Evolutionary conservation across 2,888 invertebrate species (phyloP).

Genomic region (Leucozona laternaria): DNA sequence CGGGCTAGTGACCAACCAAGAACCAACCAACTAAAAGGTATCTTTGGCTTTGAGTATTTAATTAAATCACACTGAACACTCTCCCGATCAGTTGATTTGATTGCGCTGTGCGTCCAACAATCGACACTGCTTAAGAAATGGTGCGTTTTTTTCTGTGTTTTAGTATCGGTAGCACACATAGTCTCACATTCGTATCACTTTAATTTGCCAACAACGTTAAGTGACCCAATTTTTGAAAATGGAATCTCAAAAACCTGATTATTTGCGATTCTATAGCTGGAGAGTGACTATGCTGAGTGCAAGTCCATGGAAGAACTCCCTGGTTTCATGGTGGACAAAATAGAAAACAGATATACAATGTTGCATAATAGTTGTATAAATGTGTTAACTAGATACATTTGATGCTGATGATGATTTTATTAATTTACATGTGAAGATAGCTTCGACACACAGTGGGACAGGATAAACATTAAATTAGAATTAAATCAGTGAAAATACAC

Average conservation of each 20-base stretch:
- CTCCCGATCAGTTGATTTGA: conserved; percentile 32
- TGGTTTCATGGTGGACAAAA: not conserved
- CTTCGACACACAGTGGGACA: not conserved
- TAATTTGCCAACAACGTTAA: conserved; percentile 71
- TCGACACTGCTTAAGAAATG: conserved; percentile 25
- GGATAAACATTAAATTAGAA: no score
- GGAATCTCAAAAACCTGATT: conserved; percentile 66
- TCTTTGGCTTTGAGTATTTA: not conserved
- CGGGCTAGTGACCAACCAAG: conserved; percentile 6
- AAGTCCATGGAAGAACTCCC: not conserved
- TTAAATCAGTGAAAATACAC: not conserved
- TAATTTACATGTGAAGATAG: conserved; percentile 16
- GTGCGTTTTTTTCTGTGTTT: not conserved
- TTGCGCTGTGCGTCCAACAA: conserved; percentile 4
- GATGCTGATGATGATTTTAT: conserved; percentile 45
- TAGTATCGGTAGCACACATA: not conserved
- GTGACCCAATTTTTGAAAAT: conserved; percentile 66
- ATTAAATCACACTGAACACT: conserved; percentile 29
- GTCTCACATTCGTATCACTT: conserved; percentile 60
- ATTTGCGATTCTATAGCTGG: not conserved
- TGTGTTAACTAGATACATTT: conserved; percentile 51
- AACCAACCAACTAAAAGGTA: not conserved
- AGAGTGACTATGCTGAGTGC: conserved; percentile 3
- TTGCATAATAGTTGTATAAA: conserved; percentile 63
- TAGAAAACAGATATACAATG: conserved; percentile 29